Percentiles rank a stretch among this genome's conserved stretches.
Evolutionary conservation across 2,113 vertebrate species (phyloP).

Genomic region (Ctenodactylus gundi): DNA sequence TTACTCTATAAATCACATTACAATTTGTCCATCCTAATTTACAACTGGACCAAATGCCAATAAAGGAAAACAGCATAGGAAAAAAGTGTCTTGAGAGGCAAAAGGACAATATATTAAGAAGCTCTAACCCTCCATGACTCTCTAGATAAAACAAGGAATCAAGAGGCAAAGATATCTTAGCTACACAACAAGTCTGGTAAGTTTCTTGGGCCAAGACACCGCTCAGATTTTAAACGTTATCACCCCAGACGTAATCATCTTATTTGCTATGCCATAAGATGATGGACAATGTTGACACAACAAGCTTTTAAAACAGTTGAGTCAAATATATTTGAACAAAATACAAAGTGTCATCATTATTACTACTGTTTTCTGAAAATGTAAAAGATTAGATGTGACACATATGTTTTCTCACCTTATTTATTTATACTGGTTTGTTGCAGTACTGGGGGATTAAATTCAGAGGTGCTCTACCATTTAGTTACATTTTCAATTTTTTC

Average conservation of each 20-base stretch:
- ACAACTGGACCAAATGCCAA: neutral
- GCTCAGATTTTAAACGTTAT: neutral
- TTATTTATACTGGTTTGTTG: no score
- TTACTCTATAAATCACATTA: neutral
- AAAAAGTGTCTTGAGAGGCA: neutral
- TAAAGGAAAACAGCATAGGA: neutral
- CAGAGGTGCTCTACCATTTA: no score
- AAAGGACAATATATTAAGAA: neutral
- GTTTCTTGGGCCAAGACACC: neutral
- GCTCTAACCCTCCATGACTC: neutral
- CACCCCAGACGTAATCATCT: neutral
- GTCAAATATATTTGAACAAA: neutral
- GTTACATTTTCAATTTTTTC: no score
- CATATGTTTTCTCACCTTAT: neutral
- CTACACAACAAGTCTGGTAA: neutral
- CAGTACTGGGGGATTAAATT: no score
- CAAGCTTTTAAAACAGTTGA: constrained; percentile 32
- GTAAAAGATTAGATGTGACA: neutral
- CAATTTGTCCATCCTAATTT: neutral
- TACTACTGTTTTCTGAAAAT: constrained; percentile 11
- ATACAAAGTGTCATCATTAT: neutral
- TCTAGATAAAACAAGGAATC: neutral
- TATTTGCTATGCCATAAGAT: neutral
- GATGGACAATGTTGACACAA: neutral
- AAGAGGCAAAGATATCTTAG: neutral